Evolutionary conservation across 1,140 invertebrate genomes (phyloP).

Genomic region (Drosophila funebris): DNA sequence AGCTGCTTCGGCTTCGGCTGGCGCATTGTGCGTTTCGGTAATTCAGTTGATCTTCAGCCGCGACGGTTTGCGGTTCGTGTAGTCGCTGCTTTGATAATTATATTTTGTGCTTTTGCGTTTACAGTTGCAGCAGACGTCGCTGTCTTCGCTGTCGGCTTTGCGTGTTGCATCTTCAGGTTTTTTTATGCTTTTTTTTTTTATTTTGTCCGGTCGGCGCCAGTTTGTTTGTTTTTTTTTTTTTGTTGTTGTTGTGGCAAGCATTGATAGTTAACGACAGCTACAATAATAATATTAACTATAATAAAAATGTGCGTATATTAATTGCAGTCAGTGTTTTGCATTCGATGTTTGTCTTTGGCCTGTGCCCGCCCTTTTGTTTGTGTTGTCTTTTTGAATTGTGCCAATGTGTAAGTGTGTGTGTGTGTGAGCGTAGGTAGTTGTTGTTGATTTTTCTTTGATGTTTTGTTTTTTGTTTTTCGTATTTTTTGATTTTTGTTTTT

Average conservation of each 20-base stretch:
- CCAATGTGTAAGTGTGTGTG: neutral
- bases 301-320: conserved; percentile 58
- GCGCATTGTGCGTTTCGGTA: conserved; percentile 5
- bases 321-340: conserved; percentile 27
- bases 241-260: conserved; percentile 4
- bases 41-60: conserved; percentile 64
- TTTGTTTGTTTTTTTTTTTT: conserved; percentile 12
- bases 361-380: conserved; percentile 38
- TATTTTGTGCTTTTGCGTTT: neutral
- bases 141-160: conserved; percentile 27
- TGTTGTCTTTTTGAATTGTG: conserved; percentile 19
- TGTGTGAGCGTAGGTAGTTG: neutral
- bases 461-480: conserved; percentile 15
- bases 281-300: conserved; percentile 8
- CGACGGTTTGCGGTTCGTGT: conserved; percentile 49
- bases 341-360: conserved; percentile 17
- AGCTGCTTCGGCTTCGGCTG: neutral
- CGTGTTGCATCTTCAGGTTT: conserved; percentile 24
- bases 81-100: neutral
- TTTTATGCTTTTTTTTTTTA: conserved; percentile 23
- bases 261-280: conserved; percentile 8
- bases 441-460: conserved; percentile 6
- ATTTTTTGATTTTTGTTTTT: conserved; percentile 29
- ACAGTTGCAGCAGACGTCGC: conserved; percentile 11
- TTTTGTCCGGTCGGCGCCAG: conserved; percentile 52